These are phyloP conservation scores for Coendou prehensilis DNA, from an alignment of 2,797 vertebrate species.

Conservation along the genomic window DNA sequence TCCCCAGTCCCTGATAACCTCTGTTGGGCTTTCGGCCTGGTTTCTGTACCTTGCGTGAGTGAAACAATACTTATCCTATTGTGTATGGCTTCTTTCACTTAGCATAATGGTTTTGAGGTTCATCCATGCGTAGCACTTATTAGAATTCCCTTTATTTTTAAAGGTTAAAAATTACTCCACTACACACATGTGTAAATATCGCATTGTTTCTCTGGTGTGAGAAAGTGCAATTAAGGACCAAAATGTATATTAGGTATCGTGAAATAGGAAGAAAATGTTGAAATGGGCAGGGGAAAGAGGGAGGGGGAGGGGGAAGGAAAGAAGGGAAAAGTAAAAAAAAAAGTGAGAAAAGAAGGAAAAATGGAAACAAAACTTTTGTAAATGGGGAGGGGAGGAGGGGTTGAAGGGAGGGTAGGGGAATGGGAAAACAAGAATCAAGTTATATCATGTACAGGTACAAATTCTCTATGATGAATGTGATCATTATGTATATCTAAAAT, in stretches of 20 bases:
- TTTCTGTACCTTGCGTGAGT: background rate
- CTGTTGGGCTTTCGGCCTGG: background rate
- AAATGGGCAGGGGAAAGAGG: background rate
- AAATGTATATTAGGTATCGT: background rate
- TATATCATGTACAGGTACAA: background rate
- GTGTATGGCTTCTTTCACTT: background rate
- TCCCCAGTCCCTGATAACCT: too few relatives aligned
- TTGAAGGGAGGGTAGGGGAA: background rate
- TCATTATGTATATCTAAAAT: background rate
- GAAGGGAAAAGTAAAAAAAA: too few relatives aligned
- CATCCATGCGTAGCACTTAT: background rate
- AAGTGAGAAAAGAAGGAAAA: background rate
- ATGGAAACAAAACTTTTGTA: background rate
- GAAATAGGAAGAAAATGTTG: background rate
- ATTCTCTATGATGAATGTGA: background rate
- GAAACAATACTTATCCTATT: background rate
- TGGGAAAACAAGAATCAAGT: background rate
- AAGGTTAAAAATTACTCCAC: background rate
- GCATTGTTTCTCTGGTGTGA: background rate
- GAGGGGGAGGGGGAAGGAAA: background rate
- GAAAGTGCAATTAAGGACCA: background rate
- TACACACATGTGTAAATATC: background rate
- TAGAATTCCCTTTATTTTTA: background rate
- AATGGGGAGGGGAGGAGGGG: background rate
- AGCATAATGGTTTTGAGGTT: background rate